Percentiles rank a stretch among this genome's conserved stretches.
These are phyloP conservation scores for Camelus bactrianus DNA, from an alignment of 2,113 vertebrate species.

Conservation along the genomic window DNA sequence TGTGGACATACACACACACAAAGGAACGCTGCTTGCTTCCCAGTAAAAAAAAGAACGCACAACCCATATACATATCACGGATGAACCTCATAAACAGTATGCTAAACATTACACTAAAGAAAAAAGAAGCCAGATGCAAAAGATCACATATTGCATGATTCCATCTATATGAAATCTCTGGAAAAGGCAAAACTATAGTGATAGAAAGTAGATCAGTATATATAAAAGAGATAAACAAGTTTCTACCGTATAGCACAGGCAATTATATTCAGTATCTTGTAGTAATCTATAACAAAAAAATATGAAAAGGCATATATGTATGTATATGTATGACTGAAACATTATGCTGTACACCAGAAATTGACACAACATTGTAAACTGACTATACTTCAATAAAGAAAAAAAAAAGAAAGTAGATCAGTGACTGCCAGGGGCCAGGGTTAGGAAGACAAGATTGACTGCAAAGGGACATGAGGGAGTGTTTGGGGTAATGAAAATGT, in stretches of 20 bases:
- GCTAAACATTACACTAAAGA: background rate
- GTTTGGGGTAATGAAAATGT: background rate
- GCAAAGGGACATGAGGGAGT: background rate
- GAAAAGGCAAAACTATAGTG: background rate
- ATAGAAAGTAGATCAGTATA: background rate
- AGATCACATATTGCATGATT: background rate
- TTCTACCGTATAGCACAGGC: no score
- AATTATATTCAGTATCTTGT: no score
- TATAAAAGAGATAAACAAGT: no score
- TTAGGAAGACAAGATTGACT: background rate
- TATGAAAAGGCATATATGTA: no score
- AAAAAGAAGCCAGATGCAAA: background rate
- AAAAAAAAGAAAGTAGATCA: background rate
- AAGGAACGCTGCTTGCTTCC: background rate
- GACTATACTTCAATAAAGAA: no score
- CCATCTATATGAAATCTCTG: background rate
- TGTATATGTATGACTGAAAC: no score
- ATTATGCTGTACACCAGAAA: no score
- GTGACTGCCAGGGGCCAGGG: background rate
- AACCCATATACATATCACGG: accelerated
- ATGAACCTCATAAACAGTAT: background rate
- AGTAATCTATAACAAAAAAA: no score
- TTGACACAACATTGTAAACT: no score
- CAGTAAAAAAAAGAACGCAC: background rate
- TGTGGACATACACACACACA: background rate